Evolutionary conservation across 1,140 invertebrate genomes (phyloP).

Genomic region (Drosophila elegans): DNA sequence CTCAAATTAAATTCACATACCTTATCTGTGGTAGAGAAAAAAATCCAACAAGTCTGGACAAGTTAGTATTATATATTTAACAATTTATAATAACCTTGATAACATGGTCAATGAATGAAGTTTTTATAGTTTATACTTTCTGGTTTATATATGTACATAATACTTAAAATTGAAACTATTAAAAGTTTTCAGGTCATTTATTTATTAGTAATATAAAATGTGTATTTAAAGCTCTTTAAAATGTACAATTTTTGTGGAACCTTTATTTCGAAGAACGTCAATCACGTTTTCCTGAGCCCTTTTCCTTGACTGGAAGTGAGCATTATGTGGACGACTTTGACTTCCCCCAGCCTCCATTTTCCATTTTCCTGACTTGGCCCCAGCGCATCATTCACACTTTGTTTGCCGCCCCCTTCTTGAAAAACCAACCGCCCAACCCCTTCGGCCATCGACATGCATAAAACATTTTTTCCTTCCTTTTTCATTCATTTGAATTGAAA

Average conservation of each 20-base stretch:
- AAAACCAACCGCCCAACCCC: neutral
- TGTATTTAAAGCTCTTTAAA: no score
- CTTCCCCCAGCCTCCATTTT: constrained; percentile 19
- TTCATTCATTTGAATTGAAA: constrained; percentile 81
- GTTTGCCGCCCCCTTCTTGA: constrained; percentile 43
- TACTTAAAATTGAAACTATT: no score
- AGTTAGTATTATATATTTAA: no score
- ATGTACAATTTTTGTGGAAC: neutral
- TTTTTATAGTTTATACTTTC: no score
- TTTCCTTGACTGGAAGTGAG: constrained; percentile 40
- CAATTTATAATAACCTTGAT: no score
- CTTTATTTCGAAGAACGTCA: neutral
- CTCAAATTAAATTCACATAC: no score
- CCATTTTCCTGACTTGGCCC: constrained; percentile 33
- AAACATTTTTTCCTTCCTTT: constrained; percentile 69
- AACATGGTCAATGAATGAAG: no score
- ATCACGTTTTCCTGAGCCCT: neutral
- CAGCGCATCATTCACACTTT: constrained; percentile 76
- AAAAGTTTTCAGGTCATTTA: no score
- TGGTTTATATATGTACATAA: no score
- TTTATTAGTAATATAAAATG: no score
- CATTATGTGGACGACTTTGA: constrained; percentile 19
- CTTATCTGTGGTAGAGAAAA: no score
- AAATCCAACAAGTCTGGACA: no score
- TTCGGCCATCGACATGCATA: constrained; percentile 62